phyloP scores from a whole-genome alignment of 92 coral and sea anemone genomes.

The Bergia puertoricense region DNA sequence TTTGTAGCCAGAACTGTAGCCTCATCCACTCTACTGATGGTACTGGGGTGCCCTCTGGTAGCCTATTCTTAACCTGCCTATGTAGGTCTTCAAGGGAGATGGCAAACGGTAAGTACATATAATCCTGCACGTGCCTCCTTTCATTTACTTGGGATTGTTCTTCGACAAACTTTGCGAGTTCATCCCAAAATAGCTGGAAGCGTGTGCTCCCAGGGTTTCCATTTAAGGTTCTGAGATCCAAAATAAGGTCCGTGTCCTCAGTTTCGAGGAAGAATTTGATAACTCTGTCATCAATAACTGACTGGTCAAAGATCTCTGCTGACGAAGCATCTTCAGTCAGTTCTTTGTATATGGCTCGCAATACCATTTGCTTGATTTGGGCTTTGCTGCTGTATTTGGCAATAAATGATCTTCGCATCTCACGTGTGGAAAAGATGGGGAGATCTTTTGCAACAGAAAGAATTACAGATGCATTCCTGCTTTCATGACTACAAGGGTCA shows the following conservation, averaged over 20 bases:
- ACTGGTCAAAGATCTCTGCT: neutral
- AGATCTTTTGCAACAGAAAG: neutral
- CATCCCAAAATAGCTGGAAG: conserved; percentile 6
- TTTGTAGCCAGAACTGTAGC: no score
- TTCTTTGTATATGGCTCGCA: neutral
- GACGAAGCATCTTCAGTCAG: neutral
- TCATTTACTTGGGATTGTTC: neutral
- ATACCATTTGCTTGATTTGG: neutral
- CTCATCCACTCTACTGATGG: no score
- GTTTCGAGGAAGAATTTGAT: neutral
- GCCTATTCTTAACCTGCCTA: no score
- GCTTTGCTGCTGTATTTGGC: neutral
- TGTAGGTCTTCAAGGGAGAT: no score
- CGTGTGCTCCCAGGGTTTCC: conserved; percentile 1
- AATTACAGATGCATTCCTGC: conserved; percentile 3
- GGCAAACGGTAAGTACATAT: no score
- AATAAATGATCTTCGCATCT: neutral
- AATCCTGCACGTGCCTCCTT: no score
- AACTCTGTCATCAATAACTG: neutral
- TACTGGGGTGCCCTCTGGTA: no score
- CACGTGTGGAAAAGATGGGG: neutral
- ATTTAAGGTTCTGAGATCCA: neutral
- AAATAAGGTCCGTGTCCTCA: neutral
- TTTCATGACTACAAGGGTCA: neutral
- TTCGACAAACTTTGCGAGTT: neutral